Evolutionary conservation across 2,113 vertebrate species (phyloP).

Genomic region (Calyptomena viridis): DNA sequence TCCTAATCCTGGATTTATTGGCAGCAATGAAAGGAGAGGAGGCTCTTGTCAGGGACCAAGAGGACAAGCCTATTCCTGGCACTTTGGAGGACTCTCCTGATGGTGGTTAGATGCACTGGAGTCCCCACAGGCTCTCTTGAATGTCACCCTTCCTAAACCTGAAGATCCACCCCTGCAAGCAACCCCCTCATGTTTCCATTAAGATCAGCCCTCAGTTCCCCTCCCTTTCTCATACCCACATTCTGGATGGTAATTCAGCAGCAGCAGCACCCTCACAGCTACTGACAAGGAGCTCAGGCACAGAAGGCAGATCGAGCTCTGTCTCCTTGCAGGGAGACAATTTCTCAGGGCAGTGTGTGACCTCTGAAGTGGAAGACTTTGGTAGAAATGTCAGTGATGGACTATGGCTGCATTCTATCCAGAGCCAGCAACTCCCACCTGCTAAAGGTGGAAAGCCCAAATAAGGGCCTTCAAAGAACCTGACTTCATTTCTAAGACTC

Average conservation of each 20-base stretch:
- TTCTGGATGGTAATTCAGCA: background rate
- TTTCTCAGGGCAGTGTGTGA: background rate
- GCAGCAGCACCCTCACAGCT: background rate
- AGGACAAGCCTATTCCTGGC: background rate
- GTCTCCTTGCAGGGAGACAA: background rate
- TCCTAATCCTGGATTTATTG: slow-evolving; percentile 38
- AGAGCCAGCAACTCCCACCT: background rate
- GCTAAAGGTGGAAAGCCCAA: background rate
- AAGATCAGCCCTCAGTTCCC: background rate
- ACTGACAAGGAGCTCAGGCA: background rate
- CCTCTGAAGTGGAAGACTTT: background rate
- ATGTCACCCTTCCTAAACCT: background rate
- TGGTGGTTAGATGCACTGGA: background rate
- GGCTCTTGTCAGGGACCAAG: background rate
- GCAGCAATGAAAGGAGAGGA: background rate
- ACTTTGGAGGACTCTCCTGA: background rate
- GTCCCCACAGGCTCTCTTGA: background rate
- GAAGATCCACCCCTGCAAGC: background rate
- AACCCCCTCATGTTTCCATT: background rate
- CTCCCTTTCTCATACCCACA: background rate
- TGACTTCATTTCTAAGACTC: background rate
- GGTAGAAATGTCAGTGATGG: background rate
- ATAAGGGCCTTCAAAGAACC: background rate
- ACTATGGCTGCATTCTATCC: accelerated
- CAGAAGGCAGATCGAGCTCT: background rate